These are phyloP conservation scores for Cladopsammia gracilis DNA, from an alignment of 64 coral and sea anemone genomes.

Conservation along the genomic window DNA sequence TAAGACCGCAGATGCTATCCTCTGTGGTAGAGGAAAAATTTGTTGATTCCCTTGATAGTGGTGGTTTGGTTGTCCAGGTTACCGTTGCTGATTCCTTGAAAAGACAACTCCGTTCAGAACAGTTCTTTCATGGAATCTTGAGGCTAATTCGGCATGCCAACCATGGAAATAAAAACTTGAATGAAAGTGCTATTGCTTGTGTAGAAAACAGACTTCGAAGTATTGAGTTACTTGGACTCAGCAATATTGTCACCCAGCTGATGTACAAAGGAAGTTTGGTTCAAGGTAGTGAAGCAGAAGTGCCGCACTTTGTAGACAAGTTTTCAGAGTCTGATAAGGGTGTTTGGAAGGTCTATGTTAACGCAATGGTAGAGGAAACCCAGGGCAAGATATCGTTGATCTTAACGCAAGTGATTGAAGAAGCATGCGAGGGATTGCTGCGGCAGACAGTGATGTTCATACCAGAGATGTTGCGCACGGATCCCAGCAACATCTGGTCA, in stretches of 20 bases:
- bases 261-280: conserved; percentile 26
- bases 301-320: conserved; percentile 70
- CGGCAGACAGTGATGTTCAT: conserved; percentile 44
- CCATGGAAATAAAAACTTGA: neutral
- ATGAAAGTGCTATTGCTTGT: conserved; percentile 15
- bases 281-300: conserved; percentile 52
- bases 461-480: conserved; percentile 43
- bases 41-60: neutral
- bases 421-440: conserved; percentile 39
- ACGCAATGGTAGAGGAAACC: neutral
- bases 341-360: conserved; percentile 76
- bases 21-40: conserved; percentile 60
- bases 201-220: conserved; percentile 34
- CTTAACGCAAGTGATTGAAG: conserved; percentile 45
- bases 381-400: conserved; percentile 22
- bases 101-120: conserved; percentile 35
- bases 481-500: conserved; percentile 17
- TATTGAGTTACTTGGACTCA: conserved; percentile 31
- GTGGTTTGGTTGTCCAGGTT: neutral
- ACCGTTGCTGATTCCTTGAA: conserved; percentile 12
- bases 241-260: conserved; percentile 44
- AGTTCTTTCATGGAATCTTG: conserved; percentile 71
- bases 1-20: conserved; percentile 77
- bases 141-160: conserved; percentile 75
- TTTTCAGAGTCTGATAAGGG: conserved; percentile 3